Base-by-base conservation (phyloP, 64 coral and sea anemone genomes). In the Pocillopora verrucosa region DNA sequence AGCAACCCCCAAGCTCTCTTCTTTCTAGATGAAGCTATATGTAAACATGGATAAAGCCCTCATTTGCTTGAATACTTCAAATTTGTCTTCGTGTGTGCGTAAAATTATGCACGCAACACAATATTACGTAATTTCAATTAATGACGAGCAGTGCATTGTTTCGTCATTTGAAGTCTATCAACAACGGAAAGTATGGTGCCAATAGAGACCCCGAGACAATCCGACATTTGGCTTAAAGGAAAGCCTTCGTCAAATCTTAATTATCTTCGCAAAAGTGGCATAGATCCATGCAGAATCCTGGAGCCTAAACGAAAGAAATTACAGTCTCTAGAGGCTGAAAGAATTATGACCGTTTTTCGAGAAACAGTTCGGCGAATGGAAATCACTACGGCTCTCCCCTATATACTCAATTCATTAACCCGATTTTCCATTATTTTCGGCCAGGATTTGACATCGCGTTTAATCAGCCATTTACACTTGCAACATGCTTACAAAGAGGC, bases 371-470 rank as follows among this genome's bases (percentile, higher is more conserved):
- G 80, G 37, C 67, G 91, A 26, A 16, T 90, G 73, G 91, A 96
- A 24, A 88, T 96, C 19, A 88, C 76, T 16, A 90, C 79, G 51
- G 60, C 86, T 13, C 35, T 96, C 30, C 91, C 87, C 0, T 83
- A 88, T 34, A 60, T 96, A 1, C 34, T 96, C 10, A 51, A 80
- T 4, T 79, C 75, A 34, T 35, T 93, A 5, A 76, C 77, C 1
- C 82, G 95, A 15, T 96, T 93, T n/a, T 90, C 88, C 3, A 83
- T 96, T 11, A 36, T 96, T 38, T 79, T 96, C 0, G 95, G 95
- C 0, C 26, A 89, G 3, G 91, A 93, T 11, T 17, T 93, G n/a
- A 63, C 93, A 12, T 57, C 68, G 24, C 85, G 78, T 10, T 57
- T 92, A 74, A 76, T 77, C 36, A 60, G 16, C 1, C 90, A 92